Conservation (phyloP, 2,113 vertebrate genomes). For the Odontophorus gujanensis region DNA sequence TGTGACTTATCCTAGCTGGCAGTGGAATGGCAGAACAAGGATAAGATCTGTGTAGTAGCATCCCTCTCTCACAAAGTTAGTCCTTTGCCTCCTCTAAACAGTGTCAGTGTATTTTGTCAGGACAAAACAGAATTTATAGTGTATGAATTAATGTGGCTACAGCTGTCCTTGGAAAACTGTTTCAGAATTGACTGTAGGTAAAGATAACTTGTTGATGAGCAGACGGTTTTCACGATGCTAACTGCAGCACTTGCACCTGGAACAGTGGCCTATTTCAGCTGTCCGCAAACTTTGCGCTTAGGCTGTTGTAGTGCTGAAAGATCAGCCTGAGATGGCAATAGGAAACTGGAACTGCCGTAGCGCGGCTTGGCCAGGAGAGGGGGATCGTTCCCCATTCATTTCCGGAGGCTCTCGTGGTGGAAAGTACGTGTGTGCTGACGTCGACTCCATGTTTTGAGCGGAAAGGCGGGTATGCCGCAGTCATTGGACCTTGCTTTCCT, state of each 20-base stretch:
- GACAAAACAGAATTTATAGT: background rate
- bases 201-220: background rate
- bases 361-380: slow-evolving; percentile 65
- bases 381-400: background rate
- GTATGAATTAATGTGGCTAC: background rate
- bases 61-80: background rate
- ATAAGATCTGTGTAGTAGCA: background rate
- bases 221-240: fast-evolving
- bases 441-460: background rate
- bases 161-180: background rate
- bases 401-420: background rate
- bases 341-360: background rate
- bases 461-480: background rate
- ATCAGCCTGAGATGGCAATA: background rate
- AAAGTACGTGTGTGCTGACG: fast-evolving
- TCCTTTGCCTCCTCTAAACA: background rate
- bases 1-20: background rate
- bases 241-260: background rate
- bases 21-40: background rate
- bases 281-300: background rate
- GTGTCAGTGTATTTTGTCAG: background rate
- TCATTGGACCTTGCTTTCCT: no score
- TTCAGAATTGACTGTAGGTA: background rate
- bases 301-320: background rate
- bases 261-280: background rate